Evolutionary conservation across 2,113 vertebrate species (phyloP), one percentile per base, ranked within the genome.

Genomic region (Malurus alboscapulatus): DNA sequence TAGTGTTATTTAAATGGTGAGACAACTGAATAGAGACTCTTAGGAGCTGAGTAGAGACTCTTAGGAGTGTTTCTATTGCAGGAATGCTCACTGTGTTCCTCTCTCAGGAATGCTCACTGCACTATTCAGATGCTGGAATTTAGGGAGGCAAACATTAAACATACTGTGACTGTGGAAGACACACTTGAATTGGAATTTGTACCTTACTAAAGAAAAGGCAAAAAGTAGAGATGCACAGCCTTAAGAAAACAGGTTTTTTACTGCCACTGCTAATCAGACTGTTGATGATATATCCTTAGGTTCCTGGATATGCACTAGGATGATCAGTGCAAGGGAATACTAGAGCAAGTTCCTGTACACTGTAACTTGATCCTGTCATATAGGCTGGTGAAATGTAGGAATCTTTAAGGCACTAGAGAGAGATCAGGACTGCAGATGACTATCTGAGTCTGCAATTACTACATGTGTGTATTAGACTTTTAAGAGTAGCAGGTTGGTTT

Each of bases 291-390:
- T 51, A 38, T 44, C 10, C 30, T 29, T 57, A 20, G 6, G 2
- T 65, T 74, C 30, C 30, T 73, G 48, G 36, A 7, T 58, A 5
- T 6, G 38, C 6, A 4, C 58, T 75, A 0, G 32, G 19, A 14
- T 53, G 36, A 17, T 36, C 12, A 36, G 2, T 48, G 51, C 51
- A 24, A 17, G n/a, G 17, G 50, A 78, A 48, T 19, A 45, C n/a
- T 61, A 10, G 13, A 55, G 32, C 15, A n/a, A 72, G 15, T 73
- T 10, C 6, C 2, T 57, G 24, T 48, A 10, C 0, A 0, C 32
- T 59, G 20, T 18, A 72, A 42, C 57, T 62, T 50, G 22, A 10
- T 45, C 20, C 36, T 88, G 7, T 42, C 21, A 38, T 59, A 19
- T 0, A 73, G 53, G 21, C 47, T 62, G 16, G 25, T 82, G n/a